Evolutionary conservation across 2,888 invertebrate genomes (phyloP), one percentile per base, ranked within the genome.

Genomic region (Trichogramma dendrolimi): DNA sequence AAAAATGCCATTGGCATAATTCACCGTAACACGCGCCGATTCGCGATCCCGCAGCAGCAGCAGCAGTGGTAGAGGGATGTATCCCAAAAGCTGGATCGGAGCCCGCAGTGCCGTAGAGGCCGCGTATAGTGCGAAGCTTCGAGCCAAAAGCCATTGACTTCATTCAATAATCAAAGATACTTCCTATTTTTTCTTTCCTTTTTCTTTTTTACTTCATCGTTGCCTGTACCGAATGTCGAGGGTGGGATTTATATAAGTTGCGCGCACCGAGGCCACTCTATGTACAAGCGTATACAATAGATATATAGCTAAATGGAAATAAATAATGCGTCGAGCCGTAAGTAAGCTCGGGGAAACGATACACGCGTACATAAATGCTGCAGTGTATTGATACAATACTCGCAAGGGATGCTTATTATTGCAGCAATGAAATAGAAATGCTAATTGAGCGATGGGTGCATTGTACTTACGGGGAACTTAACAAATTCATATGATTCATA

Each of bases 81-180:
- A 38, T 8, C 40, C 38, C 2, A n/a, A 8, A n/a, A 42, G 10
- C 54, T 57, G 58, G 58, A 51, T 39, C 44, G 4, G 27, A 48
- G 41, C 48, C 49, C 54, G 27, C 27, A 39, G 11, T 41, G 6
- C 7, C 14, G 10, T 48, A 59, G 38, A 53, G 48, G 14, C 14
- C 1, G 14, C 14, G 14, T 14, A 14, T 14, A 14, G 4, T 39
- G 2, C 8, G 38, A 7, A 43, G 39, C 3, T 10, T n/a, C 14
- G 47, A 48, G 57, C 54, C 42, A 43, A 59, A 60, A 58, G 48
- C 58, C 49, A 58, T 54, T 54, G 61, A 56, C 53, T 57, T 54
- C 39, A 51, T 61, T 57, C 61, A 53, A 58, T 54, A 60, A 60
- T 60, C 55, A 60, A 48, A 52, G 4, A 43, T 38, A 38, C 54